Evolutionary conservation across 2,888 invertebrate genomes (phyloP), one percentile per base, ranked within the genome.

Genomic region (Calameuta pallipes): DNA sequence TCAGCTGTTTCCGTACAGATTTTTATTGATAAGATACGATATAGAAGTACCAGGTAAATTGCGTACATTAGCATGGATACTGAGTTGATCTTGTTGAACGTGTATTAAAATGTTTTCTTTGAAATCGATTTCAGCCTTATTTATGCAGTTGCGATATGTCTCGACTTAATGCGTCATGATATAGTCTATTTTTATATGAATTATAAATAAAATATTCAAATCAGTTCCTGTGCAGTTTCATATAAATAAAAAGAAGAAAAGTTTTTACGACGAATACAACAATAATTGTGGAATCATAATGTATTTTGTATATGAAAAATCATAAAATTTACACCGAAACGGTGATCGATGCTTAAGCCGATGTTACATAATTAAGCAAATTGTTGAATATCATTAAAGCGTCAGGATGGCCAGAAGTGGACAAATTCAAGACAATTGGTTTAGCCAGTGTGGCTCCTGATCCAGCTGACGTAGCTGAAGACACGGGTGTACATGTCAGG

Each of bases 401-500:
- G 23, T 23, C 9, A 56, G 15, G 56, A 56, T 56, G 23, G 56
- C 2, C 9, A 56, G 69, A 74, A 79, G 69, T 78, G 23, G 2
- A 3, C 33, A 74, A 36, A 1, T 23, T 9, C 23, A 30, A 35
- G 34, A 74, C 11, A 34, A 74, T 68, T 68, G 11, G n/a, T 37
- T 75, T 75, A 78, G 23, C 31, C 41, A 12, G 11, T 75, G 70
- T 70, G n/a, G 69, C 69, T 36, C 33, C 73, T 80, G 71, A 81
- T 81, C 81, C 81, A 81, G n/a, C 37, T 33, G 0, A 78, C 33
- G 70, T 76, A 80, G n/a, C 74, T 71, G 70, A 75, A 82, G 69
- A 82, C 78, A 71, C 78, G 73, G 6, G 82, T 77, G 68, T 79
- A 73, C 41, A 82, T 77, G 70, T 82, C 82, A n/a, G 82, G 80